Percentiles rank a stretch among this genome's conserved stretches.
Conservation (phyloP, 92 coral and sea anemone genomes). For the Palythoa grandis region DNA sequence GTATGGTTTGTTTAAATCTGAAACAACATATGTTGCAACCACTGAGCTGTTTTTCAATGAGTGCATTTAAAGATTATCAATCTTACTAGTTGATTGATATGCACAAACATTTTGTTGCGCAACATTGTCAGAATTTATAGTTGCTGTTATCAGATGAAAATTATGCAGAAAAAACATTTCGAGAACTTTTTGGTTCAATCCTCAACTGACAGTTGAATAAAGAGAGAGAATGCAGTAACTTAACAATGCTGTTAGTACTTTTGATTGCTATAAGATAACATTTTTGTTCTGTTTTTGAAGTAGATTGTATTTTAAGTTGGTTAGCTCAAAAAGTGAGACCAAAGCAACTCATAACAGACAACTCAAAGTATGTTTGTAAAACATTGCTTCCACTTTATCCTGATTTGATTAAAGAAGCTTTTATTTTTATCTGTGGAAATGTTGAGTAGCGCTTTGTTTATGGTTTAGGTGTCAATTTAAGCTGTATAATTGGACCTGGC, state of each 20-base stretch:
- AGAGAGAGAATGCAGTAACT: background rate
- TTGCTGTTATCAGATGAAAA: conserved; percentile 13
- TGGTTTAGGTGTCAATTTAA: background rate
- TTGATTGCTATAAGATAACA: background rate
- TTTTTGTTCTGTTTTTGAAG: background rate
- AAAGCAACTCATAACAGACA: background rate
- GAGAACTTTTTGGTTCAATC: background rate
- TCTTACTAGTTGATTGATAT: conserved; percentile 9
- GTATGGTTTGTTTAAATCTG: background rate
- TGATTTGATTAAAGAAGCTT: background rate
- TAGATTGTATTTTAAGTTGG: background rate
- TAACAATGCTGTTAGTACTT: background rate
- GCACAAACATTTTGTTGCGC: conserved; percentile 43
- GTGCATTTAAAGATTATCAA: background rate
- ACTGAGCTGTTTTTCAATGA: background rate
- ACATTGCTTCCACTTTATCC: background rate
- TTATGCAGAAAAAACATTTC: background rate
- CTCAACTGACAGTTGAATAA: background rate
- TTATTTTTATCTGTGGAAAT: background rate
- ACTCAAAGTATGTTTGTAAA: background rate
- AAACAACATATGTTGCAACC: background rate
- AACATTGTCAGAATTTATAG: background rate
- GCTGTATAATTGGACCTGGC: background rate
- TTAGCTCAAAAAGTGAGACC: background rate
- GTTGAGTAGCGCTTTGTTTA: background rate